A percentile compares a stretch with the other conserved stretches of the same genome.
Evolutionary conservation across 2,797 vertebrate genomes (phyloP).

Genomic region (Pelodytes ibericus): DNA sequence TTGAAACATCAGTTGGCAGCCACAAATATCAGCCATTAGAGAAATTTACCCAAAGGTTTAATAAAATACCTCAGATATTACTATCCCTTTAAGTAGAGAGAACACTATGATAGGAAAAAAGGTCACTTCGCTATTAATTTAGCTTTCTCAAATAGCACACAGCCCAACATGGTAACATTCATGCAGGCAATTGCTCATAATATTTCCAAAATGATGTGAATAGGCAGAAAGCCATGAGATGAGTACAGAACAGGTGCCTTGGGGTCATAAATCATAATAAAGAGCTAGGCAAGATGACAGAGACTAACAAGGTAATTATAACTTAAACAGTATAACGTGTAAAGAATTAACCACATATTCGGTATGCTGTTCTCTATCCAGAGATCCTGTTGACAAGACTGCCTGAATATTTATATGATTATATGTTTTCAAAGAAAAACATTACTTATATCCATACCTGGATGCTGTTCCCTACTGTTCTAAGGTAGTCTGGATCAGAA

Average conservation of each 20-base stretch:
- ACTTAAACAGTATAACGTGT: slow-evolving; percentile 52
- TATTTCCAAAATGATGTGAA: slow-evolving; percentile 43
- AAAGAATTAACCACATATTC: slow-evolving; percentile 51
- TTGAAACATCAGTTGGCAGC: too few species aligned
- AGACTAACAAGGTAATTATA: slow-evolving; percentile 57
- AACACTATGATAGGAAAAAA: too few species aligned
- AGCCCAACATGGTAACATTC: slow-evolving; percentile 6
- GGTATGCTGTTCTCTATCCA: slow-evolving; percentile 26
- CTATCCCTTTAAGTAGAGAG: too few species aligned
- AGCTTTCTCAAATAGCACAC: slow-evolving; percentile 15
- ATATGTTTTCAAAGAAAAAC: slow-evolving; percentile 22
- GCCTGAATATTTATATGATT: neutral
- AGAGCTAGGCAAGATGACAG: slow-evolving; percentile 53
- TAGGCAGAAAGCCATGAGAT: slow-evolving; percentile 53
- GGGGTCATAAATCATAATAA: slow-evolving; percentile 58
- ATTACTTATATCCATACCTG: slow-evolving; percentile 46
- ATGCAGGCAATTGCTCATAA: slow-evolving; percentile 43
- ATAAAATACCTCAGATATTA: too few species aligned
- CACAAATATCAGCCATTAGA: too few species aligned
- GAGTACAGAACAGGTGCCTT: slow-evolving; percentile 54
- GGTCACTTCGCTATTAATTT: neutral
- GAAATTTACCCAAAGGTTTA: too few species aligned
- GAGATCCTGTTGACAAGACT: neutral
- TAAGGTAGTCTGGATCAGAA: slow-evolving; percentile 34
- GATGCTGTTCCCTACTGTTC: slow-evolving; percentile 48